Conservation (phyloP, 2,113 vertebrate genomes). For the Pterophyllum scalare region DNA sequence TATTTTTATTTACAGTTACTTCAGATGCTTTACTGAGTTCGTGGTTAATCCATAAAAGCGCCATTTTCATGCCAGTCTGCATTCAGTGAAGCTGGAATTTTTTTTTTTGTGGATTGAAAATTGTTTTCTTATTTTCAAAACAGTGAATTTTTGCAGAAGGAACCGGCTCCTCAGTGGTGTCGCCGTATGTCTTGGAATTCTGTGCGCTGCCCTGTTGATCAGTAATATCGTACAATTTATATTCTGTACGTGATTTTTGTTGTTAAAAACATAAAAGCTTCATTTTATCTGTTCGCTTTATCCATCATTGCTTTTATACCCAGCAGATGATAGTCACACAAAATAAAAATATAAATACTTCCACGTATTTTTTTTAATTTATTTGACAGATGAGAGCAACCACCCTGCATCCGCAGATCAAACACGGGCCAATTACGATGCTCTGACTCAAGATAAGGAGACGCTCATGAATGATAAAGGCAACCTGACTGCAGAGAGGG, state of each 20-base stretch:
- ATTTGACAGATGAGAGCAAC: conserved; percentile 38
- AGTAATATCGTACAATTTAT: conserved; percentile 44
- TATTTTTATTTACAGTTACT: background rate
- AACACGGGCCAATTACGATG: background rate
- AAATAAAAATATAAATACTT: background rate
- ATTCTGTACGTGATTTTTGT: conserved; percentile 41
- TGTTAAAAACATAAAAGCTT: background rate
- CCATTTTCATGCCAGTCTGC: background rate
- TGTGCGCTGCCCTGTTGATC: conserved; percentile 44
- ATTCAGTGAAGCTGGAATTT: background rate
- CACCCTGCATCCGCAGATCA: background rate
- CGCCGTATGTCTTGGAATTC: conserved; percentile 22
- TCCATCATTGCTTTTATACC: background rate
- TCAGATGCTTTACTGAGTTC: accelerated
- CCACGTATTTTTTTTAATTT: background rate
- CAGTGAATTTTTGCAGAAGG: background rate
- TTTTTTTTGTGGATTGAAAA: background rate
- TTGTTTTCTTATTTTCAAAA: background rate
- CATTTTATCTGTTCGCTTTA: background rate
- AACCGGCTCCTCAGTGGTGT: background rate
- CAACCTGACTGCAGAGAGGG: background rate
- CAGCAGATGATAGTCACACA: background rate
- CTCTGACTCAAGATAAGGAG: background rate
- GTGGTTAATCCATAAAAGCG: background rate
- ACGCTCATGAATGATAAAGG: background rate